Evolutionary conservation across 2,113 vertebrate species (phyloP), one percentile per base, ranked within the genome.

Genomic region (Emydura subglobosa): DNA sequence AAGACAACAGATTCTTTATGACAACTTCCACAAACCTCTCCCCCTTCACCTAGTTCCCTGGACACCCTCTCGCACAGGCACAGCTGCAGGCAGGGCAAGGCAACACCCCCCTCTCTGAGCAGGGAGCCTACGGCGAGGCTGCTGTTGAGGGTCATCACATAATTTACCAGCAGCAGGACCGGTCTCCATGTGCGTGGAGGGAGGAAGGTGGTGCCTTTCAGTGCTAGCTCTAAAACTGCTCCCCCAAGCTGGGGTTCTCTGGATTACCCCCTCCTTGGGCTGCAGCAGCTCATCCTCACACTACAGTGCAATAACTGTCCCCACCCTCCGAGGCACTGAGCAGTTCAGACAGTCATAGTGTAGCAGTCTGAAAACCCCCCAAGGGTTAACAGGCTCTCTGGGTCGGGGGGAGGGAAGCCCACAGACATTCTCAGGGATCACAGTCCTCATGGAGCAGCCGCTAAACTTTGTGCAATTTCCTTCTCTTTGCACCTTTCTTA

Each of bases 201-300:
- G 76, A 78, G 34, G 16, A 51, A 80, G 44, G 0, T 59, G 82
- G 29, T 59, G 82, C n/a, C 55, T 68, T 79, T 68, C 27, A 1
- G 83, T 78, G 50, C 4, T 88, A 81, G 87, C 83, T 42, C 1
- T 55, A 0, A 27, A 3, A 27, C 65, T 89, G 8, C 0, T 11
- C 13, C 79, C 11, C 79, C 85, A 90, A 85, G 72, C 61, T 85
- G 86, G 55, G 47, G 51, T 83, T 94, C 55, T 25, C 80, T 79
- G 1, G 61, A 44, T 76, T 85, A 59, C 93, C 86, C 68, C 68
- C 86, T 54, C 53, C 53, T 79, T 59, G 90, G n/a, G 68, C 82
- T 87, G 91, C 91, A 95, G 57, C 57, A 90, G 51, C 83, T 39
- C 65, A 34, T 49, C 49, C 78, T 90, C 84, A 61, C 84, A n/a